phyloP scores from a whole-genome alignment of 2,888 invertebrate genomes.

The Torymus aiolomorphi region DNA sequence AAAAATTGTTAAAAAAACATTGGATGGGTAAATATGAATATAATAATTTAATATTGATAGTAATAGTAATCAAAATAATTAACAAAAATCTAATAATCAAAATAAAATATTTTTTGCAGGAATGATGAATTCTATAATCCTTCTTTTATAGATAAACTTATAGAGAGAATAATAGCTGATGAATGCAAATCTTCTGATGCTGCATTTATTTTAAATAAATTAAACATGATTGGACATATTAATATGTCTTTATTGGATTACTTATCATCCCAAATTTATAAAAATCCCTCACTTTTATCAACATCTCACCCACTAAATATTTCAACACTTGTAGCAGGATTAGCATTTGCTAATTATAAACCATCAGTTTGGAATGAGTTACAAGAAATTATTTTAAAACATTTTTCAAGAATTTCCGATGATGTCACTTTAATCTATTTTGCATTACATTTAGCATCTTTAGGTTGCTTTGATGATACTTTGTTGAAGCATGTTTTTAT shows the following conservation, averaged over 20 bases:
- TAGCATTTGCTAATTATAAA: slow-evolving; percentile 46
- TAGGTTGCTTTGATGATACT: slow-evolving; percentile 79
- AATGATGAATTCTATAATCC: slow-evolving; percentile 35
- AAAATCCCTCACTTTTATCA: slow-evolving; percentile 66
- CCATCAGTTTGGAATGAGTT: slow-evolving; percentile 37
- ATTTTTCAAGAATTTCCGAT: slow-evolving; percentile 64
- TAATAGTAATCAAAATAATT: slow-evolving; percentile 4
- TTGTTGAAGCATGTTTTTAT: slow-evolving; percentile 74
- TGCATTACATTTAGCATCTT: slow-evolving; percentile 78
- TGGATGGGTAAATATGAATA: slow-evolving; percentile 20
- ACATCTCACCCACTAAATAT: not conserved
- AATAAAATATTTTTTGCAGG: slow-evolving; percentile 37
- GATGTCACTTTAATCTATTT: slow-evolving; percentile 73
- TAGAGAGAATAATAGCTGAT: not conserved
- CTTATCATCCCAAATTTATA: slow-evolving; percentile 76
- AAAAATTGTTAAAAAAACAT: not conserved
- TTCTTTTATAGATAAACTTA: slow-evolving; percentile 21
- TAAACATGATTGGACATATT: slow-evolving; percentile 69
- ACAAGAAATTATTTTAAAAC: slow-evolving; percentile 15
- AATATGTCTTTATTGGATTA: slow-evolving; percentile 80
- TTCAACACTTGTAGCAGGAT: slow-evolving; percentile 2
- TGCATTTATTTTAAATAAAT: slow-evolving; percentile 12
- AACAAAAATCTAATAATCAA: slow-evolving; percentile 4
- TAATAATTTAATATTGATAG: no score
- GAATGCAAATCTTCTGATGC: slow-evolving; percentile 9